Percentiles rank a stretch among this genome's conserved stretches.
Evolutionary conservation across 2,797 vertebrate genomes (phyloP).

Genomic region (Helostoma temminkii): DNA sequence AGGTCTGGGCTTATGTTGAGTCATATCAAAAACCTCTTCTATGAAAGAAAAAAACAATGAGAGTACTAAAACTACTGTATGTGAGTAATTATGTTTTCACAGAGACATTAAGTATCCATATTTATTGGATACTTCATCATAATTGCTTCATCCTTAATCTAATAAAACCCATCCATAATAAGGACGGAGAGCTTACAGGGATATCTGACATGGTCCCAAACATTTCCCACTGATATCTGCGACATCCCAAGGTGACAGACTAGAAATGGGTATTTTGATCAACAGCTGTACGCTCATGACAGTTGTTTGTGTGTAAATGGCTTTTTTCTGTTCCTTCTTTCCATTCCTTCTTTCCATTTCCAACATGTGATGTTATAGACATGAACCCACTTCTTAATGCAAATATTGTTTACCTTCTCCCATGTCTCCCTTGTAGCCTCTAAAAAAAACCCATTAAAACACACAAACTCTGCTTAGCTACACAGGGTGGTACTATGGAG

Average conservation of each 20-base stretch:
- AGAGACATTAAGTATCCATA: not conserved
- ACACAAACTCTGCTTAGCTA: not conserved
- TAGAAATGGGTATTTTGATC: not conserved
- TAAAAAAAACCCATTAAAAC: not conserved
- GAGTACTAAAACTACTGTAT: not conserved
- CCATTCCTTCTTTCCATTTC: not conserved
- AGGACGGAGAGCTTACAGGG: not conserved
- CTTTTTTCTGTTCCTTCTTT: no score
- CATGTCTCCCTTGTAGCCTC: not conserved
- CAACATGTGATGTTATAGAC: no score
- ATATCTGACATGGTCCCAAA: not conserved
- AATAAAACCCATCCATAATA: not conserved
- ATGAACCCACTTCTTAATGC: not conserved
- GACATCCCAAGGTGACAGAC: not conserved
- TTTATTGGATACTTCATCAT: not conserved
- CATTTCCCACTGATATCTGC: not conserved
- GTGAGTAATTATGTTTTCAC: not conserved
- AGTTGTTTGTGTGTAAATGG: not conserved
- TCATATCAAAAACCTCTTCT: conserved; percentile 2
- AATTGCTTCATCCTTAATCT: not conserved
- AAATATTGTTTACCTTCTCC: not conserved
- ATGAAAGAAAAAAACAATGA: not conserved
- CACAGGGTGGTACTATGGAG: not conserved
- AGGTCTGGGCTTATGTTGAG: not conserved
- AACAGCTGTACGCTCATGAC: not conserved